Percentiles rank a stretch among this genome's conserved stretches.
These are phyloP conservation scores for Distichodus sexfasciatus DNA, from an alignment of 2,797 vertebrate species.

Conservation along the genomic window DNA sequence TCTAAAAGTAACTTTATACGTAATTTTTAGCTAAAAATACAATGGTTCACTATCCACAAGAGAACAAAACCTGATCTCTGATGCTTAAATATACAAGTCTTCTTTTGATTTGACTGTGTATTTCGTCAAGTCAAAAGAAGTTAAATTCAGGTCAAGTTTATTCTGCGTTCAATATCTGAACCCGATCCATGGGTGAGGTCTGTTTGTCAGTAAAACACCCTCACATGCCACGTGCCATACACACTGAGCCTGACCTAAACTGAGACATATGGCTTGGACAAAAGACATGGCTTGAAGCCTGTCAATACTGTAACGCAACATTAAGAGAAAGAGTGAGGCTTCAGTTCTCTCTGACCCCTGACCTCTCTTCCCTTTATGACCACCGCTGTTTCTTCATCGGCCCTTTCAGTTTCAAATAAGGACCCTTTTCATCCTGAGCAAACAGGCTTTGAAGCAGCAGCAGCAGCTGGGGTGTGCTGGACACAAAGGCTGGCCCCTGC, in stretches of 20 bases:
- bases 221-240: background rate
- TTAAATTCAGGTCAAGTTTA: too few relatives aligned
- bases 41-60: too few relatives aligned
- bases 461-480: conserved; percentile 54
- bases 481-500: conserved; percentile 48
- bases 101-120: too few relatives aligned
- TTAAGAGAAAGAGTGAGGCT: conserved; percentile 59
- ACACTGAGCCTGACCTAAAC: conserved; percentile 34
- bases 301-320: conserved; percentile 51
- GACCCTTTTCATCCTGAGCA: conserved; percentile 56
- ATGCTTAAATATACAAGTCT: too few relatives aligned
- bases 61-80: too few relatives aligned
- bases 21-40: too few relatives aligned
- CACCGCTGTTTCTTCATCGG: conserved; percentile 31
- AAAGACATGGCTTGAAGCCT: conserved; percentile 50
- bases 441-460: conserved; percentile 56
- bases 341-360: conserved; percentile 35
- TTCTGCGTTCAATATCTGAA: too few relatives aligned
- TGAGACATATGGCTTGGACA: conserved; percentile 66
- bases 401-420: conserved; percentile 66
- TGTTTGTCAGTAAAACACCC: background rate
- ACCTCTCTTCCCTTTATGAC: conserved; percentile 36
- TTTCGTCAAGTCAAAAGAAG: too few relatives aligned
- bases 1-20: too few relatives aligned
- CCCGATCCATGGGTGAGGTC: background rate